Evolutionary conservation across 2,113 vertebrate species (phyloP).

Genomic region (Dasyornis broadbenti): DNA sequence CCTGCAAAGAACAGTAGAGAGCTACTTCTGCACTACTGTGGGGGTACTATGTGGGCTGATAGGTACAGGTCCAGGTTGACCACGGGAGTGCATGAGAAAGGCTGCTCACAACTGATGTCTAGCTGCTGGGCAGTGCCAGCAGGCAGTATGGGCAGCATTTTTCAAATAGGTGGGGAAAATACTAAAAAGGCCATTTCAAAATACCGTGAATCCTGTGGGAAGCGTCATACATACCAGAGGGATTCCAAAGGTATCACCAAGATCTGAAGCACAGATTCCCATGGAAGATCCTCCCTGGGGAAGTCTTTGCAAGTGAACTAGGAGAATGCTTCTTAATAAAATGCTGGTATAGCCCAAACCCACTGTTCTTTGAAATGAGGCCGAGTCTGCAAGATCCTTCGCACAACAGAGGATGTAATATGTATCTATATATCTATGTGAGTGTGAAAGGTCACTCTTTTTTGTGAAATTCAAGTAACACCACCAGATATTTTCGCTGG

Average conservation of each 20-base stretch:
- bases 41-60: background rate
- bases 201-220: background rate
- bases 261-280: background rate
- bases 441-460: background rate
- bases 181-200: background rate
- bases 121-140: background rate
- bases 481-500: background rate
- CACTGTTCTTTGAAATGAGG: background rate
- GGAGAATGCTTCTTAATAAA: background rate
- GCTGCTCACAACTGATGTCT: background rate
- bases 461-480: background rate
- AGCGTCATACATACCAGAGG: background rate
- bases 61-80: background rate
- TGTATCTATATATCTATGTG: background rate
- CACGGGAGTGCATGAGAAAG: background rate
- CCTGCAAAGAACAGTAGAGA: background rate
- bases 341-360: background rate
- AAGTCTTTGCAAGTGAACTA: background rate
- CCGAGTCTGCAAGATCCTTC: background rate
- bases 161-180: background rate
- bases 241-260: background rate
- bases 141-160: background rate
- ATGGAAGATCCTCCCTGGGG: background rate
- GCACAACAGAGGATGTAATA: background rate
- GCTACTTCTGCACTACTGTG: background rate